Conservation (phyloP, 2,113 vertebrate species). For the Albula glossodonta region DNA sequence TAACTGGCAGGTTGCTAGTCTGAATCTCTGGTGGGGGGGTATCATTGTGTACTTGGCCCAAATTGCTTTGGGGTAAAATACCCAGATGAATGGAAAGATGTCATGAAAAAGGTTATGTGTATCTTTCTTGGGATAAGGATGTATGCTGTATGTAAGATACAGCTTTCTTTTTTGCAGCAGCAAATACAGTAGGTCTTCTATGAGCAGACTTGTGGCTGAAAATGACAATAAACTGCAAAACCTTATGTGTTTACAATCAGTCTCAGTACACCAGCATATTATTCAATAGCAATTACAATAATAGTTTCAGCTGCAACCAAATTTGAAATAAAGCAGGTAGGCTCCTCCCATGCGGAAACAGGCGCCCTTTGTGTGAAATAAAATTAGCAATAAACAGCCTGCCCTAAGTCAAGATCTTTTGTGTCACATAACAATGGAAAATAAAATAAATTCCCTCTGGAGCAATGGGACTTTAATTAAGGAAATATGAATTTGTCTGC, state of each 20-base stretch:
- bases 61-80: too few species aligned
- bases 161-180: too few species aligned
- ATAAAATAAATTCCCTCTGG: not conserved
- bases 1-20: too few species aligned
- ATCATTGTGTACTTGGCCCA: too few species aligned
- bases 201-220: not conserved
- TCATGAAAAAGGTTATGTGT: too few species aligned
- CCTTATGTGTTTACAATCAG: not conserved
- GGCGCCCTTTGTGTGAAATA: not conserved
- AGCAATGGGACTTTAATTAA: not conserved
- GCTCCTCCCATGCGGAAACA: not conserved
- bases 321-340: not conserved
- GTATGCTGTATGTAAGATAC: too few species aligned
- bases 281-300: not conserved
- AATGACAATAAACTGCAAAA: not conserved
- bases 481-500: not conserved
- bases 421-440: not conserved
- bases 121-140: too few species aligned
- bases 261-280: not conserved
- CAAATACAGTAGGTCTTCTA: not conserved
- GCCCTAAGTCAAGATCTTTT: not conserved
- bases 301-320: not conserved
- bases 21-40: too few species aligned
- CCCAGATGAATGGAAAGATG: too few species aligned
- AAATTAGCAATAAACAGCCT: not conserved